These are phyloP conservation scores for Aythya baeri DNA, from an alignment of 2,113 vertebrate species.

Conservation along the genomic window DNA sequence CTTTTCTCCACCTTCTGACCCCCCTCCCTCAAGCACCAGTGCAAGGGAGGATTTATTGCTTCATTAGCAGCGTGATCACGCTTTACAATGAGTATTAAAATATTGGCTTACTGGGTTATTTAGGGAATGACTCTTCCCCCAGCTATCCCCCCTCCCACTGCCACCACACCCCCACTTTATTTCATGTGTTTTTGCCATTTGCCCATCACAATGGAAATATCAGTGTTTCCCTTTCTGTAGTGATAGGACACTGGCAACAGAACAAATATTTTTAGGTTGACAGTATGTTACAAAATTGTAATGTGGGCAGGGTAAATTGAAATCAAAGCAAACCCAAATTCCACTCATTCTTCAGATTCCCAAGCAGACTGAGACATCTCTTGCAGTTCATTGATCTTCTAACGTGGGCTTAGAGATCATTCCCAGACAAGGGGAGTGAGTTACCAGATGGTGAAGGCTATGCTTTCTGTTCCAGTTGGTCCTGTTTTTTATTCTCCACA, in stretches of 20 bases:
- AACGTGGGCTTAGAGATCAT: neutral
- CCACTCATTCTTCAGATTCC: conserved; percentile 55
- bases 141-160: neutral
- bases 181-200: conserved; percentile 8
- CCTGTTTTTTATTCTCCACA: neutral
- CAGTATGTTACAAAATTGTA: conserved; percentile 23
- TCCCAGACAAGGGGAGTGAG: neutral
- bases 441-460: neutral
- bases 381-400: conserved; percentile 49
- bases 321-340: conserved; percentile 60
- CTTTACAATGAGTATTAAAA: conserved; percentile 38
- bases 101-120: conserved; percentile 43
- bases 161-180: neutral
- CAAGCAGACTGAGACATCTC: conserved; percentile 46
- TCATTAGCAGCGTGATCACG: conserved; percentile 47
- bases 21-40: conserved; percentile 17
- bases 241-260: neutral
- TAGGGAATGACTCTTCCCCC: conserved; percentile 30
- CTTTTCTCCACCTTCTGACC: conserved; percentile 49
- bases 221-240: neutral
- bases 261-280: conserved; percentile 36
- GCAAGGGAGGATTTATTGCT: conserved; percentile 63
- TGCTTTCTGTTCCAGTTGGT: neutral
- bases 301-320: conserved; percentile 26
- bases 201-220: neutral